Percentiles rank a stretch among this genome's conserved stretches.
phyloP scores from a whole-genome alignment of 30 jellyfish, hydroid and myxozoan genomes.

The Catostylus mosaicus region DNA sequence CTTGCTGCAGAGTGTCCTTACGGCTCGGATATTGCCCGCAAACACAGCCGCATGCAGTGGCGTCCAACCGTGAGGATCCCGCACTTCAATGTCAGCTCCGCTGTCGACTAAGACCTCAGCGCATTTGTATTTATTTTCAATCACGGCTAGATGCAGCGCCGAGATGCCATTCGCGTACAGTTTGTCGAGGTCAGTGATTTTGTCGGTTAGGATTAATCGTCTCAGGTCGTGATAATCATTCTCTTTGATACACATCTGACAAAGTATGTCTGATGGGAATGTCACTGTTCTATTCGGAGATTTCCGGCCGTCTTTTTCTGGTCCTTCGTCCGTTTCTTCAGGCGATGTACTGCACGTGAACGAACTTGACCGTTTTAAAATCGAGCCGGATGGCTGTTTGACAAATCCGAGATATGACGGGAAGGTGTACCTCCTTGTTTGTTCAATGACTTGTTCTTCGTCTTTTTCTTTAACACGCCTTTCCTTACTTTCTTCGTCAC shows the following conservation, averaged over 20 bases:
- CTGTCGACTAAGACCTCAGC: conserved; percentile 61
- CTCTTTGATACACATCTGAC: conserved; percentile 63
- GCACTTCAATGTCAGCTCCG: conserved; percentile 68
- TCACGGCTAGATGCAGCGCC: conserved; percentile 71
- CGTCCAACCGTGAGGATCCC: conserved; percentile 88
- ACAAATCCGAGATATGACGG: conserved; percentile 41
- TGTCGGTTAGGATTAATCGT: conserved; percentile 31
- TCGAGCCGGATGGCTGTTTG: conserved; percentile 49
- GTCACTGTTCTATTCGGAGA: conserved; percentile 47
- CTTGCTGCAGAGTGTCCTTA: conserved; percentile 29
- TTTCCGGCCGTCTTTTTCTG: conserved; percentile 21
- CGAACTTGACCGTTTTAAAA: conserved; percentile 56
- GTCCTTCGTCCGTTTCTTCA: conserved; percentile 1
- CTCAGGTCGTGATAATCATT: conserved; percentile 60
- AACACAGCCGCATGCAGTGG: conserved; percentile 83
- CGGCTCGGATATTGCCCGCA: conserved; percentile 62
- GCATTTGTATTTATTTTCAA: conserved; percentile 60
- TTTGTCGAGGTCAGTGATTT: conserved; percentile 61
- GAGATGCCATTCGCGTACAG: conserved; percentile 70
- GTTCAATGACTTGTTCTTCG: background rate
- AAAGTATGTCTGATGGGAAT: conserved; percentile 69
- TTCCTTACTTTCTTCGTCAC: conserved; percentile 9
- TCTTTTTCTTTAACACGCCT: conserved; percentile 17
- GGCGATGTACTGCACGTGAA: conserved; percentile 17
- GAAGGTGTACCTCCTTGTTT: conserved; percentile 46